Evolutionary conservation across 2,888 invertebrate species (phyloP).

Genomic region (Onthophagus sagittarius): DNA sequence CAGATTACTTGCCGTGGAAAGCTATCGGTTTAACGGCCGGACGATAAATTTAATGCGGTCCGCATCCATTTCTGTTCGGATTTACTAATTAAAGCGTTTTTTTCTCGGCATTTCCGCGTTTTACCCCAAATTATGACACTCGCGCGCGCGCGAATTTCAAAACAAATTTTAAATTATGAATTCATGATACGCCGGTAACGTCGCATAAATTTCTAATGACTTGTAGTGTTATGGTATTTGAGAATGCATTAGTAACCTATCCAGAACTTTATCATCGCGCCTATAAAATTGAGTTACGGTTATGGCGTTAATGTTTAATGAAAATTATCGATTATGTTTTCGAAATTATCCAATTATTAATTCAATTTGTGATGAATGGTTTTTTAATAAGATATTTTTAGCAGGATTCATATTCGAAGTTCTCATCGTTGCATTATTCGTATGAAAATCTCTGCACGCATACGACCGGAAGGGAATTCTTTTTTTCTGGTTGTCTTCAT

Average conservation of each 20-base stretch:
- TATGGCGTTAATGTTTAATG: not conserved
- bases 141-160: too few relatives aligned
- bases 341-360: not conserved
- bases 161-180: too few relatives aligned
- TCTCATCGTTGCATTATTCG: not conserved
- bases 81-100: slow-evolving; percentile 8
- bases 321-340: not conserved
- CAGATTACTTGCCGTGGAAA: slow-evolving; percentile 6
- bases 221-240: not conserved
- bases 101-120: not conserved
- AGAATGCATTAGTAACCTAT: not conserved
- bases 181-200: not conserved
- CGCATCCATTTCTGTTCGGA: slow-evolving; percentile 3
- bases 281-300: not conserved
- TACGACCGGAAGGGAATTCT: not conserved
- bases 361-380: too few relatives aligned
- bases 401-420: too few relatives aligned
- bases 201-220: not conserved
- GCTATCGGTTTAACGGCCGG: slow-evolving; percentile 5
- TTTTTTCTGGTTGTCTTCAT: not conserved
- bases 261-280: not conserved
- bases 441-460: not conserved
- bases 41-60: slow-evolving; percentile 11
- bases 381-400: too few relatives aligned
- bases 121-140: not conserved